Evolutionary conservation across 2,113 vertebrate genomes (phyloP), one percentile per base, ranked within the genome.

Genomic region (Cyprinodon tularosa): DNA sequence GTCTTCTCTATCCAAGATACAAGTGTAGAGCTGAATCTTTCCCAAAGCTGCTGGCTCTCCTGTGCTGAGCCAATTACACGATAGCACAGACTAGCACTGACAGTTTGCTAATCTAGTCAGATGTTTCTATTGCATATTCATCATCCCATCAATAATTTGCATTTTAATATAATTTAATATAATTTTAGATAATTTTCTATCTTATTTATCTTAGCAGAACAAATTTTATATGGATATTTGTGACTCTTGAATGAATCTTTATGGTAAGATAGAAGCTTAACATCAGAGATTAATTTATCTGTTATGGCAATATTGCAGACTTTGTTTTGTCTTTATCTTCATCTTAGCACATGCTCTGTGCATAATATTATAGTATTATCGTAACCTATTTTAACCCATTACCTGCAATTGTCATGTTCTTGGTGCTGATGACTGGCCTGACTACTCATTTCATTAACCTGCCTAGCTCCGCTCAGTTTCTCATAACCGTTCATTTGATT

Each of bases 251-350:
- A 20, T 2, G 73, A 76, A 89, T 88, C 70, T 59, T 82, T 82
- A 88, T 84, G 82, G 75, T 50, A 62, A 84, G 77, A 88, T 81
- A 82, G 71, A 78, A 74, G 68, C 47, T 36, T 77, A 11, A 36
- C 40, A 71, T 84, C 75, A 79, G 62, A 71, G 90, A 78, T 75
- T 71, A 67, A 68, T 88, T 89, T 77, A 88, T 86, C 87, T 40
- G 68, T 67, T 80, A 44, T 36, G 57, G 66, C 50, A 48, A 29
- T 75, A 61, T 47, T 75, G 65, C 70, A 47, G 22, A 36, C 67
- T 57, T 78, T 71, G 66, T 37, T 4, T 47, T 50, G 66, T 72
- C 3, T 36, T 71, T 59, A 53, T 76, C 66, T 68, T 72, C 71
- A 40, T 84, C 65, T 68, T 29, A 29, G 29, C 29, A 29, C 29